A percentile compares a stretch with the other conserved stretches of the same genome.
phyloP scores from a whole-genome alignment of 2,797 vertebrate genomes.

The Paedocypris micromegethes region DNA sequence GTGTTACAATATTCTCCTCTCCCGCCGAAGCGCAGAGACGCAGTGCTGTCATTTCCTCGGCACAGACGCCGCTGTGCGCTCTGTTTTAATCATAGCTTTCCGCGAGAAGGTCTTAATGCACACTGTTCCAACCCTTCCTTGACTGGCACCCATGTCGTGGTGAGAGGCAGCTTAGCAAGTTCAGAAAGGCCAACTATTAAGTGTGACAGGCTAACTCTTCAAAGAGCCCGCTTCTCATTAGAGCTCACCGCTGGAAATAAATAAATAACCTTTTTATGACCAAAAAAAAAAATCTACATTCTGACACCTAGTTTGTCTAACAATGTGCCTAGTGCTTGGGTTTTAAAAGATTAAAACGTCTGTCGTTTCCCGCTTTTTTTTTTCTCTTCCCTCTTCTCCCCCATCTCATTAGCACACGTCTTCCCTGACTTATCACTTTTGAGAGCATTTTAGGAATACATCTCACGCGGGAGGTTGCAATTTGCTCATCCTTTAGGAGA shows the following conservation, averaged over 20 bases:
- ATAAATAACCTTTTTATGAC: constrained; percentile 51
- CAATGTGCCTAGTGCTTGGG: constrained; percentile 63
- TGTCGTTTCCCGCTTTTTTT: constrained; percentile 48
- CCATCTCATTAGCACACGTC: constrained; percentile 68
- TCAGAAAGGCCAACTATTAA: constrained; percentile 57
- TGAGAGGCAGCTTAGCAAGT: constrained; percentile 36
- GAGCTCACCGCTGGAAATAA: constrained; percentile 56
- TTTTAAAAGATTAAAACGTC: constrained; percentile 72
- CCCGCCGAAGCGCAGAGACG: constrained; percentile 23
- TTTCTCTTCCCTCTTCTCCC: constrained; percentile 40
- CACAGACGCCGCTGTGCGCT: constrained; percentile 19
- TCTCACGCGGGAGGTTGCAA: constrained; percentile 62
- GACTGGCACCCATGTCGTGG: constrained; percentile 38
- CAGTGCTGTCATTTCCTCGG: constrained; percentile 26
- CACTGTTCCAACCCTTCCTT: constrained; percentile 32
- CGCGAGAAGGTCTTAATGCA: constrained; percentile 37
- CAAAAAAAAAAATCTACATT: constrained; percentile 55
- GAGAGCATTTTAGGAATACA: constrained; percentile 61
- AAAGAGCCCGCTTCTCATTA: constrained; percentile 65
- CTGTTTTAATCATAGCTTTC: constrained; percentile 43
- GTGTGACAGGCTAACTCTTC: constrained; percentile 59
- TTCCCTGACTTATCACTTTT: constrained; percentile 65
- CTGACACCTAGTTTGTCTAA: constrained; percentile 67
- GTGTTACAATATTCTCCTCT: constrained; percentile 36
- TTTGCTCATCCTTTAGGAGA: constrained; percentile 66